Conservation (phyloP, 2,888 invertebrate genomes). For the Pollenia angustigena region DNA sequence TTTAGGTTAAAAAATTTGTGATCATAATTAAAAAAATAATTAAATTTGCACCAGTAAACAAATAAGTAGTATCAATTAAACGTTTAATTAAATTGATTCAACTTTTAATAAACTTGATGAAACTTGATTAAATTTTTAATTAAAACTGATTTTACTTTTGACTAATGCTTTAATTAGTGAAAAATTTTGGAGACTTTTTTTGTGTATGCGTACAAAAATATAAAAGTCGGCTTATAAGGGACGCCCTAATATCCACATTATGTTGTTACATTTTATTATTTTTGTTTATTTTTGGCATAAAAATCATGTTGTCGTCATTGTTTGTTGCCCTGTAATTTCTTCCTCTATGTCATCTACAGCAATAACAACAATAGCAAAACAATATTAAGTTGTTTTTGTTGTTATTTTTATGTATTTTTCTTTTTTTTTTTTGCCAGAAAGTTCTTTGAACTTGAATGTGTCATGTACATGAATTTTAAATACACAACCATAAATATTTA, state of each 20-base stretch:
- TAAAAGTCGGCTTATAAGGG: too few relatives aligned
- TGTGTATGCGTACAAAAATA: too few relatives aligned
- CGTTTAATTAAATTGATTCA: too few relatives aligned
- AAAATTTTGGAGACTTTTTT: too few relatives aligned
- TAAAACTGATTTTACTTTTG: too few relatives aligned
- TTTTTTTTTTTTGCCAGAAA: conserved; percentile 9
- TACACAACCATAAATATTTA: conserved; percentile 7
- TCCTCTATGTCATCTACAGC: background rate
- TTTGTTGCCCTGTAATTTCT: conserved; percentile 29
- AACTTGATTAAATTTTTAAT: too few relatives aligned
- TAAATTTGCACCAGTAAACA: too few relatives aligned
- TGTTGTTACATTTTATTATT: background rate
- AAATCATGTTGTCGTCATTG: conserved; percentile 32
- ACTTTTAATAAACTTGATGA: too few relatives aligned
- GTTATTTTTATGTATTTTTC: background rate
- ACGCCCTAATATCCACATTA: background rate
- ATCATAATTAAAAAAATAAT: too few relatives aligned
- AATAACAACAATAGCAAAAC: conserved; percentile 1
- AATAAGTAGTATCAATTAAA: too few relatives aligned
- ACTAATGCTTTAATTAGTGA: too few relatives aligned
- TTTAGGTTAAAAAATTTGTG: too few relatives aligned
- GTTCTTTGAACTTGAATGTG: conserved; percentile 57
- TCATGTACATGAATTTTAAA: background rate
- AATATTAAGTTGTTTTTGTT: conserved; percentile 3
- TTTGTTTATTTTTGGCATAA: background rate